phyloP scores from a whole-genome alignment of 2,797 vertebrate species.

The Smutsia temminckii region DNA sequence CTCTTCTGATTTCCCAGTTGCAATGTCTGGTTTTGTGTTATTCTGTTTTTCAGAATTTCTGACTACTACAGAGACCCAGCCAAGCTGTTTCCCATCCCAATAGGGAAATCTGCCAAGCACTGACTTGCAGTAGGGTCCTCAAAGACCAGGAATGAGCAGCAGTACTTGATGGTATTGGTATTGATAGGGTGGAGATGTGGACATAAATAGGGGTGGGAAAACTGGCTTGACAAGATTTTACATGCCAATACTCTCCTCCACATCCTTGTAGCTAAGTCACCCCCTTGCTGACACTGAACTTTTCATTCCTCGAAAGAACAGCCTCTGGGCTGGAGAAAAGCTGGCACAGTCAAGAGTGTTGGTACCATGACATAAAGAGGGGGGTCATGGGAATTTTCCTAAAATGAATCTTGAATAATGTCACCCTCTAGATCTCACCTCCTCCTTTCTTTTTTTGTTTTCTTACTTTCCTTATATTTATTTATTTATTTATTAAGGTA shows the following conservation, averaged over 20 bases:
- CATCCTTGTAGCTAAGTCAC: not conserved
- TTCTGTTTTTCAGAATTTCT: not conserved
- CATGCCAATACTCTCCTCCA: not conserved
- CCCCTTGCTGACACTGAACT: not conserved
- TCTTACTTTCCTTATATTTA: too few species aligned
- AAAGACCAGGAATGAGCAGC: not conserved
- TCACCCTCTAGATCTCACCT: not conserved
- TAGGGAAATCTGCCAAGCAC: not conserved
- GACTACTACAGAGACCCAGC: not conserved
- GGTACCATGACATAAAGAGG: not conserved
- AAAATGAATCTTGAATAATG: too few species aligned
- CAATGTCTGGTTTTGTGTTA: not conserved
- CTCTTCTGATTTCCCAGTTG: not conserved
- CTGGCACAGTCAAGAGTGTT: too few species aligned
- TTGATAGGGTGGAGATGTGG: too few species aligned
- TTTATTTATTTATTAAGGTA: too few species aligned
- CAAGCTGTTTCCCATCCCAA: not conserved
- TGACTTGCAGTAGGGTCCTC: rapidly evolving
- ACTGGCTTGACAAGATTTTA: not conserved
- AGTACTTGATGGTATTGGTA: too few species aligned
- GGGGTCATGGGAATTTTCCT: not conserved
- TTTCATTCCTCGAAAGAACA: not conserved
- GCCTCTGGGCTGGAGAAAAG: not conserved
- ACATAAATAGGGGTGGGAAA: not conserved
- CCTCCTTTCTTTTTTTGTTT: too few species aligned